phyloP scores from a whole-genome alignment of 1,140 invertebrate species.

The Saccostrea glomerata region DNA sequence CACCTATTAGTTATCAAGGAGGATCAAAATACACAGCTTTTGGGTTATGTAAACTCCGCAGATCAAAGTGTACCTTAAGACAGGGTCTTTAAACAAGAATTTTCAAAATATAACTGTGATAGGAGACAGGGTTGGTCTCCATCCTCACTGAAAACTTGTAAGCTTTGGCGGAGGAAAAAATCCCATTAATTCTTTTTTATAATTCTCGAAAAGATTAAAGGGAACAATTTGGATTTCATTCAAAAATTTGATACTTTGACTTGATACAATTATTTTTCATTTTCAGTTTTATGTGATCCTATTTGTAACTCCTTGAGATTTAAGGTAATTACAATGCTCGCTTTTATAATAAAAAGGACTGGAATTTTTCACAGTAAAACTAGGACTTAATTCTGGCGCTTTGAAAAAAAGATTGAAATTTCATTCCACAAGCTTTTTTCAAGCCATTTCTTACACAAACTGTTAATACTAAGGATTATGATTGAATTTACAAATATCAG shows the following conservation, averaged over 20 bases:
- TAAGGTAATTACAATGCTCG: slow-evolving; percentile 25
- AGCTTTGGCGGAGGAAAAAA: not conserved
- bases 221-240: slow-evolving; percentile 30
- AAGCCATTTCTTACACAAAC: not conserved
- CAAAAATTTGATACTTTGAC: slow-evolving; percentile 17
- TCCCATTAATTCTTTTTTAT: not conserved
- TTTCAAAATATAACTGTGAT: slow-evolving; percentile 5
- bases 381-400: not conserved
- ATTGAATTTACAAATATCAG: not conserved
- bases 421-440: slow-evolving; percentile 4
- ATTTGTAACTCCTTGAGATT: slow-evolving; percentile 16
- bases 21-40: slow-evolving; percentile 26
- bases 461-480: not conserved
- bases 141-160: not conserved
- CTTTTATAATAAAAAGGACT: not conserved
- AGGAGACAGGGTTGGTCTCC: not conserved
- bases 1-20: slow-evolving; percentile 20
- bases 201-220: slow-evolving; percentile 6
- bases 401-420: slow-evolving; percentile 27
- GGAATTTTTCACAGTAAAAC: slow-evolving; percentile 6
- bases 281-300: slow-evolving; percentile 26
- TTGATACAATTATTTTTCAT: slow-evolving; percentile 31
- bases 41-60: not conserved
- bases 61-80: not conserved
- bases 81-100: slow-evolving; percentile 27